Conservation (phyloP, 2,113 vertebrate genomes). For the Psephotus haematonotus region DNA sequence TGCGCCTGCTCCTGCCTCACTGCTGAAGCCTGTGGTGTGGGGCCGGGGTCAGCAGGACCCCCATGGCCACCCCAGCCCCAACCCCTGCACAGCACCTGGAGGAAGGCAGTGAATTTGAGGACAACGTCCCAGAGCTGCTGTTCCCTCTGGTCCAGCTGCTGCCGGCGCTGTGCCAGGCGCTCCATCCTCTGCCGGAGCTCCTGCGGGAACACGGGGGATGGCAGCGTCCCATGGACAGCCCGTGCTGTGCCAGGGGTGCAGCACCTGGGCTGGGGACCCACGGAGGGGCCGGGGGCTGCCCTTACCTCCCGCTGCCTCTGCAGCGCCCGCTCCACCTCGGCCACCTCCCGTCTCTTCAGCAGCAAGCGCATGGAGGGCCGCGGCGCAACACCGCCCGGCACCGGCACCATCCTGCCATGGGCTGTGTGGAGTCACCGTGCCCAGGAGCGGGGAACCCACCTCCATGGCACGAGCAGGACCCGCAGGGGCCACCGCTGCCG, state of each 20-base stretch:
- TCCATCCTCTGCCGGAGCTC: conserved; percentile 63
- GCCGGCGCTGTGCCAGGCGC: conserved; percentile 47
- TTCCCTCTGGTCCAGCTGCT: conserved; percentile 59
- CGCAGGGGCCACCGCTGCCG: background rate
- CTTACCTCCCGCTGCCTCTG: conserved; percentile 71
- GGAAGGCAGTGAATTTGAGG: conserved; percentile 66
- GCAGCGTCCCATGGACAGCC: rapidly evolving
- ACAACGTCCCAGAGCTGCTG: conserved; percentile 43
- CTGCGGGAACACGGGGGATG: background rate
- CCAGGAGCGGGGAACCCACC: background rate
- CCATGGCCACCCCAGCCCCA: rapidly evolving
- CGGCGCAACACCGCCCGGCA: background rate
- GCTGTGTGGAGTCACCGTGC: rapidly evolving
- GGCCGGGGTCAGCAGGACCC: background rate
- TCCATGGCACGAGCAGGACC: rapidly evolving
- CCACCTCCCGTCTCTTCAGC: conserved; percentile 71
- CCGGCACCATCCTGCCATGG: background rate
- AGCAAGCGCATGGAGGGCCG: conserved; percentile 26
- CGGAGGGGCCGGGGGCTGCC: rapidly evolving
- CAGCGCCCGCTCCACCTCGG: conserved; percentile 24
- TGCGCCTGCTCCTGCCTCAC: conserved; percentile 25
- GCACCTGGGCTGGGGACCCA: background rate
- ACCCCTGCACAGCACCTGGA: conserved; percentile 60
- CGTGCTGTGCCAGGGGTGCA: background rate
- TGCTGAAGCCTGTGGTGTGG: background rate